These are phyloP conservation scores for Drosophila nigritarsus DNA, from an alignment of 2,888 invertebrate species.

Conservation along the genomic window DNA sequence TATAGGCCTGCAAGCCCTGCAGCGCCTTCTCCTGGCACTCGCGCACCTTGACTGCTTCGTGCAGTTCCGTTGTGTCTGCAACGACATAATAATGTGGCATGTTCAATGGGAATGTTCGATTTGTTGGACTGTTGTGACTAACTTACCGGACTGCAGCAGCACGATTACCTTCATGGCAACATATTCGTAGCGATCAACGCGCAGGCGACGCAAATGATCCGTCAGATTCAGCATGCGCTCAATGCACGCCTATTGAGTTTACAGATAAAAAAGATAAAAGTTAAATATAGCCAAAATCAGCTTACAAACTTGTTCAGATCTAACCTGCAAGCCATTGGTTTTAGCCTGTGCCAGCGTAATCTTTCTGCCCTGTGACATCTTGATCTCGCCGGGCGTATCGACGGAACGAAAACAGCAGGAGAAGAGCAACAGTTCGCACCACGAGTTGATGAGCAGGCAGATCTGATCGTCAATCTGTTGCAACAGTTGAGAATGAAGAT, in stretches of 20 bases:
- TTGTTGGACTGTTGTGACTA: background rate
- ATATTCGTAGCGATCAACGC: slow-evolving; percentile 98
- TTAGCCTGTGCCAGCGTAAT: slow-evolving; percentile 84
- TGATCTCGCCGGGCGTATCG: slow-evolving; percentile 94
- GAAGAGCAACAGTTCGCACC: slow-evolving; percentile 96
- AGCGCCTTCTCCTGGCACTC: slow-evolving; percentile 97
- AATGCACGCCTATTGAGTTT: slow-evolving; percentile 89
- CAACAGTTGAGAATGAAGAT: slow-evolving; percentile 45
- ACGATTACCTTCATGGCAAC: slow-evolving; percentile 98
- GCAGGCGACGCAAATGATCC: slow-evolving; percentile 94
- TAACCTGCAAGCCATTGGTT: slow-evolving; percentile 86
- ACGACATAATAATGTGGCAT: accelerated
- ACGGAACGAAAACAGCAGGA: slow-evolving; percentile 98
- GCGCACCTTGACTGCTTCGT: slow-evolving; percentile 96
- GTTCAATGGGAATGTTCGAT: no score
- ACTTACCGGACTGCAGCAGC: slow-evolving; percentile 93
- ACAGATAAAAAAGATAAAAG: background rate
- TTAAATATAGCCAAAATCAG: background rate
- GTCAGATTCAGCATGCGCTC: slow-evolving; percentile 98
- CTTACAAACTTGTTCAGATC: slow-evolving; percentile 33
- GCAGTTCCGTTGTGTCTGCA: slow-evolving; percentile 94
- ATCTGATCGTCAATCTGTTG: slow-evolving; percentile 98
- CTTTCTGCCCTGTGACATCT: slow-evolving; percentile 87
- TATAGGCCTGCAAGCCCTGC: slow-evolving; percentile 96
- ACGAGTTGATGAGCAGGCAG: slow-evolving; percentile 97